Percentiles rank a stretch among this genome's conserved stretches.
Conservation (phyloP, 2,797 vertebrate species). For the Halcyon leucocephala region DNA sequence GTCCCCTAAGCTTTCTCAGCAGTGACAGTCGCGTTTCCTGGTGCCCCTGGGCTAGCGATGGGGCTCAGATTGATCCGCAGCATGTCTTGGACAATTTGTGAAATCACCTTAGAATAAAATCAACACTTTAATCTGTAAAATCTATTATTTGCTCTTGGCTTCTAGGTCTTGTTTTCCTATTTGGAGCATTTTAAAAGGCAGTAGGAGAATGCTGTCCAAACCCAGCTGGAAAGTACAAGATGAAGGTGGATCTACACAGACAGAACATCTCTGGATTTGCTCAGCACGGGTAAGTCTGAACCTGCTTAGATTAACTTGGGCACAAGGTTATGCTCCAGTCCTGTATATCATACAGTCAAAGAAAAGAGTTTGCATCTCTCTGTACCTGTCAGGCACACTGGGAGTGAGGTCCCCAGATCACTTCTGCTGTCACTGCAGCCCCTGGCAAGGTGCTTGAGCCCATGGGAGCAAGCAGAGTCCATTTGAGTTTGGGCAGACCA, state of each 20-base stretch:
- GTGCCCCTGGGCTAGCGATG: too few species aligned
- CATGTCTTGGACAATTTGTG: neutral
- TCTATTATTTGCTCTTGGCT: neutral
- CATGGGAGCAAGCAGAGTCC: neutral
- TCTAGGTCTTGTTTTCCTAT: neutral
- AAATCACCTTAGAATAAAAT: neutral
- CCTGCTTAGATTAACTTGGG: neutral
- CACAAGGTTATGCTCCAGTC: neutral
- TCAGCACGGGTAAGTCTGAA: neutral
- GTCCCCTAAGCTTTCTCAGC: neutral
- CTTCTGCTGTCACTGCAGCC: neutral
- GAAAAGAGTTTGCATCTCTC: neutral
- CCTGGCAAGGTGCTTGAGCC: neutral
- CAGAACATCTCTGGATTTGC: neutral
- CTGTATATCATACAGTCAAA: neutral
- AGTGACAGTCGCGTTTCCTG: neutral
- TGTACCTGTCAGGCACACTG: neutral
- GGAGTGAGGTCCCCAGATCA: neutral
- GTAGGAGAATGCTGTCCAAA: neutral
- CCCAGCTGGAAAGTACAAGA: neutral
- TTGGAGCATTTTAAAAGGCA: neutral
- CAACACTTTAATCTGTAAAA: neutral
- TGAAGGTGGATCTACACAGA: neutral
- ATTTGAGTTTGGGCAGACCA: neutral
- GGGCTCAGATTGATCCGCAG: too few species aligned